Evolutionary conservation across 2,113 vertebrate species (phyloP).

Genomic region (Jacana jacana): DNA sequence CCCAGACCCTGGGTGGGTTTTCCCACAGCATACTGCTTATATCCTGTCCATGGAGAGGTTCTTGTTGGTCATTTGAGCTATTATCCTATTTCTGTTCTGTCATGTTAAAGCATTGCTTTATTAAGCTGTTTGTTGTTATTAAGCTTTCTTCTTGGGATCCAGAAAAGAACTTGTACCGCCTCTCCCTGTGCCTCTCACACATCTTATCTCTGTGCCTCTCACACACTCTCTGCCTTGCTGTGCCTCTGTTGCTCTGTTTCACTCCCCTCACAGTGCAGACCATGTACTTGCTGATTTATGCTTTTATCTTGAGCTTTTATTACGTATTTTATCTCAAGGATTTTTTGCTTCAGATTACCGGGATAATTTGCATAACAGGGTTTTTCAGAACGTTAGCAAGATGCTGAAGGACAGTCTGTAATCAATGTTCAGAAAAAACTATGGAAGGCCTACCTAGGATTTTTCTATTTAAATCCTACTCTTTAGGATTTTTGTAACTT

Average conservation of each 20-base stretch:
- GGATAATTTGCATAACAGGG: not conserved
- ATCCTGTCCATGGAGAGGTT: not conserved
- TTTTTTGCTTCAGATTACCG: not conserved
- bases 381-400: not conserved
- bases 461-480: not conserved
- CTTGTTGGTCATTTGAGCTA: not conserved
- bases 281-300: not conserved
- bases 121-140: not conserved
- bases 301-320: not conserved
- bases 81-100: not conserved
- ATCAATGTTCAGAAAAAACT: not conserved
- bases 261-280: not conserved
- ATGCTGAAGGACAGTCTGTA: not conserved
- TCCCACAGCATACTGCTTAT: not conserved
- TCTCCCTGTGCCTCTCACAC: not conserved
- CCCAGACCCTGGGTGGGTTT: not conserved
- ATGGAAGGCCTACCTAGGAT: not conserved
- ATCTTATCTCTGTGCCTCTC: not conserved
- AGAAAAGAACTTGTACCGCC: rapidly evolving
- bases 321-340: not conserved
- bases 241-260: rapidly evolving
- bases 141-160: not conserved
- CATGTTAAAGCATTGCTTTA: not conserved
- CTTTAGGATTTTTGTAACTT: not conserved
- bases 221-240: rapidly evolving